A percentile compares a stretch with the other conserved stretches of the same genome.
Conservation (phyloP, 2,888 invertebrate genomes). For the Aspidapion aeneum region DNA sequence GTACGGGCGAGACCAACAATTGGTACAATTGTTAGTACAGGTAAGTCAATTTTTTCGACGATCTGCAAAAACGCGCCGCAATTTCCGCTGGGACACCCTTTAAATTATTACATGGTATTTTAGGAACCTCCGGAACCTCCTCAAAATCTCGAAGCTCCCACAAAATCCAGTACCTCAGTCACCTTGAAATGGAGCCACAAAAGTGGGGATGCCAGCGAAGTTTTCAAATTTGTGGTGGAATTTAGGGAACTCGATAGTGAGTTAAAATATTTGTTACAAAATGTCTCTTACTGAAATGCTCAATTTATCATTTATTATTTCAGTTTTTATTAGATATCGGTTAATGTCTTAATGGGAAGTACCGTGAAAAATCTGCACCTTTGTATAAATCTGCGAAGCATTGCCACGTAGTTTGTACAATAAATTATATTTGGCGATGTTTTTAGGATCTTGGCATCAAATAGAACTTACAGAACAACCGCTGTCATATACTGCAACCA, state of each 20-base stretch:
- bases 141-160: conserved; percentile 56
- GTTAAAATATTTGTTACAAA: conserved; percentile 31
- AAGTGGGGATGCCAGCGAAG: conserved; percentile 64
- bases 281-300: background rate
- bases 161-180: conserved; percentile 68
- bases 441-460: conserved; percentile 60
- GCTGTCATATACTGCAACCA: conserved; percentile 57
- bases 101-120: no score
- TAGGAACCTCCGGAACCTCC: conserved; percentile 52
- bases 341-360: no score
- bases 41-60: no score
- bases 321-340: no score
- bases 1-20: conserved; percentile 67
- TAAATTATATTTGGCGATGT: no score
- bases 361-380: no score
- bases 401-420: no score
- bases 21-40: conserved; percentile 68
- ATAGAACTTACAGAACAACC: conserved; percentile 63
- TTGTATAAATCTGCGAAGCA: no score
- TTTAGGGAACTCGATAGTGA: conserved; percentile 62
- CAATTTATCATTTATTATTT: no score
- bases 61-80: no score
- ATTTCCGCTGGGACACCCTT: no score
- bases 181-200: conserved; percentile 74
- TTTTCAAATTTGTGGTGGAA: conserved; percentile 66